Evolutionary conservation across 2,113 vertebrate species (phyloP).

Genomic region (Notechis scutatus): DNA sequence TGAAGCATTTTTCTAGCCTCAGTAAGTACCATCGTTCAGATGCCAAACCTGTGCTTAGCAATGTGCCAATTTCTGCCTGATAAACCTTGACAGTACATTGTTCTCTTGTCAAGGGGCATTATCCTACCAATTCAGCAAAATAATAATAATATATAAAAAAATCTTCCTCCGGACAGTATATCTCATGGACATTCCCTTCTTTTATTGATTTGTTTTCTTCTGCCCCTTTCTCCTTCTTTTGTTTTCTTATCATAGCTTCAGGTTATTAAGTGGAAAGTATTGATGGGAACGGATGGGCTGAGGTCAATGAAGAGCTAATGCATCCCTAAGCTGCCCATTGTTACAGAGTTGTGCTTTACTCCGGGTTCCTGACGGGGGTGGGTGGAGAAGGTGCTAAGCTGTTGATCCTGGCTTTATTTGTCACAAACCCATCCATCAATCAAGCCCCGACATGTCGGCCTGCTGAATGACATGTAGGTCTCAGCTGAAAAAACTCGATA

Average conservation of each 20-base stretch:
- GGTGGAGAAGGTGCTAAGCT: slow-evolving; percentile 83
- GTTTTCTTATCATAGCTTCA: slow-evolving; percentile 99
- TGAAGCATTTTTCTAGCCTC: slow-evolving; percentile 36
- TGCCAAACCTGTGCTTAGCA: slow-evolving; percentile 65
- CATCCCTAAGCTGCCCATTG: slow-evolving; percentile 99
- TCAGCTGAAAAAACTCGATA: no score
- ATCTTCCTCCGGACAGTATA: slow-evolving; percentile 76
- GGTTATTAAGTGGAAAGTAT: slow-evolving; percentile 99
- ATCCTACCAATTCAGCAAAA: slow-evolving; percentile 72
- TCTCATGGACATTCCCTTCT: slow-evolving; percentile 78
- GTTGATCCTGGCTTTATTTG: slow-evolving; percentile 97
- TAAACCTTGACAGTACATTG: slow-evolving; percentile 58
- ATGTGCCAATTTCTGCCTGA: slow-evolving; percentile 61
- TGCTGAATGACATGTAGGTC: no score
- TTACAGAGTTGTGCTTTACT: slow-evolving; percentile 90
- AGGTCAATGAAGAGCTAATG: slow-evolving; percentile 97
- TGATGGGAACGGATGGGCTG: slow-evolving; percentile 90
- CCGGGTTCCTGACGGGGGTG: slow-evolving; percentile 76
- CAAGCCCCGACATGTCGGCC: no score
- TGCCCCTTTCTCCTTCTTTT: slow-evolving; percentile 85
- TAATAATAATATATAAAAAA: slow-evolving; percentile 44
- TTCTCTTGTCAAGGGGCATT: slow-evolving; percentile 63
- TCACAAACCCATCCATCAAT: slow-evolving; percentile 94
- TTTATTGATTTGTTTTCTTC: slow-evolving; percentile 93
- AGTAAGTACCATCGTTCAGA: slow-evolving; percentile 57